Percentiles rank a stretch among this genome's conserved stretches.
These are phyloP conservation scores for Caenorhabditis plicata DNA, from an alignment of 2,888 invertebrate species.

Conservation along the genomic window DNA sequence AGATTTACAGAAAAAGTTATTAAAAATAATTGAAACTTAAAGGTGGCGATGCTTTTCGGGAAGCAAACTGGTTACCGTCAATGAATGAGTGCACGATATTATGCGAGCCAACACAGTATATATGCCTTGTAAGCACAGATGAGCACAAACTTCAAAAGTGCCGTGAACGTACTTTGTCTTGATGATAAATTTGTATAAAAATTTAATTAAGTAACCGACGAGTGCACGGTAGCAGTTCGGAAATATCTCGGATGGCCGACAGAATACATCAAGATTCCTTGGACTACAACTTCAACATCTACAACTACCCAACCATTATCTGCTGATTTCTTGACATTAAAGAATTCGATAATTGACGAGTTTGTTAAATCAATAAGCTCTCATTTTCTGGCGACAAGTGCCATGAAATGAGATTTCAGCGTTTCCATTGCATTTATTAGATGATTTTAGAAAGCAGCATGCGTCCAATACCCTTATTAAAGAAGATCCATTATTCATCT, in stretches of 20 bases:
- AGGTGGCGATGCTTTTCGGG: slow-evolving; percentile 7
- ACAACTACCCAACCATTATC: not conserved
- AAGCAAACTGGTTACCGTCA: slow-evolving; percentile 4
- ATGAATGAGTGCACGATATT: slow-evolving; percentile 4
- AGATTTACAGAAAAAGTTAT: not conserved
- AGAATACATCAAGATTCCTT: not conserved
- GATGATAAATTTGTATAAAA: not conserved
- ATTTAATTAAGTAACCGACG: not conserved
- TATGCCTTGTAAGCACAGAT: not conserved
- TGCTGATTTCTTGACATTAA: too few relatives aligned
- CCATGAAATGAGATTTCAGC: too few relatives aligned
- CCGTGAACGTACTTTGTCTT: slow-evolving; percentile 1
- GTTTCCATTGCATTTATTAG: too few relatives aligned
- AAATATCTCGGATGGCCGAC: slow-evolving; percentile 6
- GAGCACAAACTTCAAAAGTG: slow-evolving; percentile 1
- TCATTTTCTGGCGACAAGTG: too few relatives aligned
- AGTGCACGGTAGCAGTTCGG: slow-evolving; percentile 1
- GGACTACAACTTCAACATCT: not conserved
- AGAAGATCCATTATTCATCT: too few relatives aligned
- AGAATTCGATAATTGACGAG: too few relatives aligned
- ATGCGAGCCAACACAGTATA: slow-evolving; percentile 3
- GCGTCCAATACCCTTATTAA: too few relatives aligned
- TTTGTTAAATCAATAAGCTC: too few relatives aligned
- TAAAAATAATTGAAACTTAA: not conserved
- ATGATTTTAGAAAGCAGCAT: too few relatives aligned